Conservation (phyloP, 2,888 invertebrate genomes). For the Aphidoletes aphidimyza region DNA sequence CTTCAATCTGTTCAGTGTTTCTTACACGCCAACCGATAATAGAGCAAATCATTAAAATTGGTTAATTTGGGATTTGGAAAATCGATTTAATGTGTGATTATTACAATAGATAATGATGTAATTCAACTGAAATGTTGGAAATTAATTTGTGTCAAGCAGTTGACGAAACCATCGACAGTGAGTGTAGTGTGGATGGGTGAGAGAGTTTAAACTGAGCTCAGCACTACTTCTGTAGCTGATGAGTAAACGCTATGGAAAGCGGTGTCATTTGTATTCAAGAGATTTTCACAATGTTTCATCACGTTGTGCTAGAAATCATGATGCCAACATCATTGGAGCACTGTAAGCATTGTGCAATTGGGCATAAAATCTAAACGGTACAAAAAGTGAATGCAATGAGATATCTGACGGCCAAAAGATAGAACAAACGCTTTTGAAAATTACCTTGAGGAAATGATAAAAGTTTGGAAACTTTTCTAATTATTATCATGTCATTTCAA, state of each 20-base stretch:
- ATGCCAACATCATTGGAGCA: neutral
- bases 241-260: neutral
- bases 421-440: neutral
- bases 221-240: neutral
- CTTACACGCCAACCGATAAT: neutral
- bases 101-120: slow-evolving; percentile 40
- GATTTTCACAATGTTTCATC: neutral
- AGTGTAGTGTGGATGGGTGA: no score
- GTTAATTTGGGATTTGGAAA: slow-evolving; percentile 36
- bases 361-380: neutral
- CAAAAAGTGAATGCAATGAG: neutral
- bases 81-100: slow-evolving; percentile 29
- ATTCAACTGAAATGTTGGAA: neutral
- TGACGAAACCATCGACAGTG: neutral
- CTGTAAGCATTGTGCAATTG: neutral
- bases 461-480: slow-evolving; percentile 40
- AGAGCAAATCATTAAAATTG: slow-evolving; percentile 24
- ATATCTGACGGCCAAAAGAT: neutral
- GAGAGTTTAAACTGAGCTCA: no score
- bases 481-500: slow-evolving; percentile 38
- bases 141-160: neutral
- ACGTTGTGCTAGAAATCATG: neutral
- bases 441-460: slow-evolving; percentile 14
- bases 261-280: slow-evolving; percentile 12
- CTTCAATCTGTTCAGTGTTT: neutral